Conservation (phyloP, 1,140 invertebrate genomes). For the Propsilocerus akamusi region DNA sequence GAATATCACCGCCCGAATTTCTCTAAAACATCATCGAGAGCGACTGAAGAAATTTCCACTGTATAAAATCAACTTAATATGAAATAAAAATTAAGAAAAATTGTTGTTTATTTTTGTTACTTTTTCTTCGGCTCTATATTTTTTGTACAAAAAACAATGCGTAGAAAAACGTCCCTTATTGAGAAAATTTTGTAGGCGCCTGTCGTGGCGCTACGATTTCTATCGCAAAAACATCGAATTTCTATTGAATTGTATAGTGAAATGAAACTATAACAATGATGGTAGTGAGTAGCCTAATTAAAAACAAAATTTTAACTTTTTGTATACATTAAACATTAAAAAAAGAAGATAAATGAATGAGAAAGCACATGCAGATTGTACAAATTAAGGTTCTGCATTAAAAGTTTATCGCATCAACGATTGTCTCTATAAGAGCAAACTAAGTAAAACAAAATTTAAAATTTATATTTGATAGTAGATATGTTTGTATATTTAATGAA, state of each 20-base stretch:
- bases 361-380: neutral
- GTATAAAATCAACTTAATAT: neutral
- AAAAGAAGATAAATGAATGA: neutral
- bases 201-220: neutral
- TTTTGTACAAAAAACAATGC: too few relatives aligned
- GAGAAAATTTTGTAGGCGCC: too few relatives aligned
- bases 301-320: too few relatives aligned
- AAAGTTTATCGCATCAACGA: too few relatives aligned
- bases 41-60: neutral
- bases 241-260: neutral
- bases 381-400: too few relatives aligned
- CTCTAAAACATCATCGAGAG: slow-evolving; percentile 1
- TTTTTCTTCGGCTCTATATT: too few relatives aligned
- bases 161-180: too few relatives aligned
- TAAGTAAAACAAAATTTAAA: too few relatives aligned
- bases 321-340: too few relatives aligned
- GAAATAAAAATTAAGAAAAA: too few relatives aligned
- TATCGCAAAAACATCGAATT: neutral
- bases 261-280: neutral
- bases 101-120: too few relatives aligned
- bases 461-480: neutral
- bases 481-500: neutral
- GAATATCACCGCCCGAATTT: slow-evolving; percentile 1
- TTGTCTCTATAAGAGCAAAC: too few relatives aligned
- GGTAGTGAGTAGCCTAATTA: slow-evolving; percentile 1